Conservation (phyloP, 2,888 invertebrate genomes). For the Argyresthia goedartella region DNA sequence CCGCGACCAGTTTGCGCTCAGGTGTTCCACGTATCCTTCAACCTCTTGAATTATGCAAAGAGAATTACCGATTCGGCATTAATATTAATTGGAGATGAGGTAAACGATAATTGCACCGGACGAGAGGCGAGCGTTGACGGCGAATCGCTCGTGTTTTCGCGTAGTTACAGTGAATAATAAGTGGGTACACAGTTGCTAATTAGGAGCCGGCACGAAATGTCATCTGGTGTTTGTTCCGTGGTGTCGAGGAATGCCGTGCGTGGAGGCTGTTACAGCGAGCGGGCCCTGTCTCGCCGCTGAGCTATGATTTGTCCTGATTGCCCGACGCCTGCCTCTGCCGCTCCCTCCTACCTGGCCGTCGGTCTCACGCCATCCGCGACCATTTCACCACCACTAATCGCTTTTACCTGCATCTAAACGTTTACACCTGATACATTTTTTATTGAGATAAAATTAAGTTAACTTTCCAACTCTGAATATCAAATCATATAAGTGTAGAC, state of each 20-base stretch:
- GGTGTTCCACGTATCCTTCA: slow-evolving; percentile 6
- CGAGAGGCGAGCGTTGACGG: not conserved
- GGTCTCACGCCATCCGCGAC: slow-evolving; percentile 3
- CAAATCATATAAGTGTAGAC: too few relatives aligned
- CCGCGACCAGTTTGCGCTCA: slow-evolving; percentile 14
- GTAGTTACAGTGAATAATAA: slow-evolving; percentile 3
- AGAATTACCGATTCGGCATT: slow-evolving; percentile 22
- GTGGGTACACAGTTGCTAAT: slow-evolving; percentile 2
- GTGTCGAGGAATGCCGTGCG: slow-evolving; percentile 20
- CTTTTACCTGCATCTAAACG: not conserved
- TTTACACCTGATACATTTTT: not conserved
- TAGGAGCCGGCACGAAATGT: slow-evolving; percentile 4
- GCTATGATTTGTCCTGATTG: slow-evolving; percentile 11
- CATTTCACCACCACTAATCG: slow-evolving; percentile 2
- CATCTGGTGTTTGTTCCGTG: slow-evolving; percentile 22
- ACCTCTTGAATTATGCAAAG: slow-evolving; percentile 35
- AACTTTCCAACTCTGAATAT: too few relatives aligned
- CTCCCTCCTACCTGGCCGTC: slow-evolving; percentile 1
- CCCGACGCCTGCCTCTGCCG: slow-evolving; percentile 8
- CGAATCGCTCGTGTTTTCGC: slow-evolving; percentile 8
- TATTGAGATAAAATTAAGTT: not conserved
- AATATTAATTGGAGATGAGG: slow-evolving; percentile 6
- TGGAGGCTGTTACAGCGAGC: slow-evolving; percentile 5
- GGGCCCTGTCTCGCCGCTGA: slow-evolving; percentile 9
- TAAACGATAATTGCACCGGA: slow-evolving; percentile 1